phyloP scores from a whole-genome alignment of 2,888 invertebrate genomes.

The Parnassius mnemosyne region DNA sequence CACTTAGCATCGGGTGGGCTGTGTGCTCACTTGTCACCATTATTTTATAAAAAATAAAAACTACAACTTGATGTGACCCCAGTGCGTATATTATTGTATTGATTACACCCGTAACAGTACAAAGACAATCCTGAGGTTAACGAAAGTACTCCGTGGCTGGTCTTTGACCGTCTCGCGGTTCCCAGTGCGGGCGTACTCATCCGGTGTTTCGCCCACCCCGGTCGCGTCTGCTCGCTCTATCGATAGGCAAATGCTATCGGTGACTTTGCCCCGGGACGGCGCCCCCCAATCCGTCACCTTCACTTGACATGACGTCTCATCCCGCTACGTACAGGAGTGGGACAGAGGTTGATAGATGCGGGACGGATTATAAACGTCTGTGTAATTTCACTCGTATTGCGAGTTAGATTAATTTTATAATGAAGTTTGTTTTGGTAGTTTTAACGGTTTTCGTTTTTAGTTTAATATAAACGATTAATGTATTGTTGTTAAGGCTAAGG shows the following conservation, averaged over 20 bases:
- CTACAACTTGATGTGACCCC: too few species aligned
- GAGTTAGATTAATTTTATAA: neutral
- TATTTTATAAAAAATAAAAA: too few species aligned
- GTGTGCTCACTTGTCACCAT: too few species aligned
- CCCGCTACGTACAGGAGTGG: neutral
- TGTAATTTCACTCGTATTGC: neutral
- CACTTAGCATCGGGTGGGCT: too few species aligned
- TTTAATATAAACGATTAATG: too few species aligned
- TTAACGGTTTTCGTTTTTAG: too few species aligned
- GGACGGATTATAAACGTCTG: neutral
- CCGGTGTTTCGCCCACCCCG: constrained; percentile 19
- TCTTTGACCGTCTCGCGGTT: constrained; percentile 19
- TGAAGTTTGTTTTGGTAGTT: neutral
- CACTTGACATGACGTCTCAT: constrained; percentile 22
- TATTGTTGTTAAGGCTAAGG: too few species aligned
- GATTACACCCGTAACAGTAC: too few species aligned
- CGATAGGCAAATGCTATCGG: constrained; percentile 30
- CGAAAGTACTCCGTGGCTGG: neutral
- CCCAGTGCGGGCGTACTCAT: constrained; percentile 23
- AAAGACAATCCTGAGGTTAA: too few species aligned
- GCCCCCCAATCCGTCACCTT: constrained; percentile 20
- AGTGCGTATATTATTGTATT: too few species aligned
- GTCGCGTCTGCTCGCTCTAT: constrained; percentile 25
- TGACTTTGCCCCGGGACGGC: constrained; percentile 23
- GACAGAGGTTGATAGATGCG: constrained; percentile 1